Conservation (phyloP, 2,113 vertebrate species). For the Acanthisitta chloris region DNA sequence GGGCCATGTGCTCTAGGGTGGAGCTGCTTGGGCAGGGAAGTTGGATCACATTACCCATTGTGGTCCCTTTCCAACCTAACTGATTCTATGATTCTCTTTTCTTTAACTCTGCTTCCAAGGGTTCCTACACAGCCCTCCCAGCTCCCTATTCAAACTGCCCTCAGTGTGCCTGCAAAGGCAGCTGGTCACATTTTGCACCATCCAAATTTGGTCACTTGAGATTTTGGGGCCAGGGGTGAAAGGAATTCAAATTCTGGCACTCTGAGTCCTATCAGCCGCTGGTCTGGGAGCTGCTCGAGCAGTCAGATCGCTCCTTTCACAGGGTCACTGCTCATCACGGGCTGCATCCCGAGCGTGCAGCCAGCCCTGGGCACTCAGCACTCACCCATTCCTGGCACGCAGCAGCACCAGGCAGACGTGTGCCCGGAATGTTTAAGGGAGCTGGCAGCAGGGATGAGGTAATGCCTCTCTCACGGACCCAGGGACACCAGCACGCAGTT, state of each 20-base stretch:
- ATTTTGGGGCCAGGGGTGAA: not conserved
- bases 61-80: not conserved
- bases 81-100: not conserved
- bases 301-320: not conserved
- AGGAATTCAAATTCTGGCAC: not conserved
- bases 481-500: not conserved
- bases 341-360: not conserved
- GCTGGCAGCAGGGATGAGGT: conserved; percentile 18
- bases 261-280: not conserved
- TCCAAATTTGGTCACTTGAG: not conserved
- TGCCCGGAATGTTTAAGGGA: conserved; percentile 2
- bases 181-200: not conserved
- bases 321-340: not conserved
- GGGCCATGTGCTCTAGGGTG: too few relatives aligned
- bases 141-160: not conserved
- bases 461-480: not conserved
- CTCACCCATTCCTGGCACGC: not conserved
- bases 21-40: too few relatives aligned
- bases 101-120: not conserved
- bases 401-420: not conserved
- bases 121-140: not conserved
- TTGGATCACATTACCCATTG: not conserved
- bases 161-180: not conserved
- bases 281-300: not conserved
- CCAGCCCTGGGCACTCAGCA: not conserved